phyloP scores from a whole-genome alignment of 2,797 vertebrate genomes.

The Tokudaia muenninki region DNA sequence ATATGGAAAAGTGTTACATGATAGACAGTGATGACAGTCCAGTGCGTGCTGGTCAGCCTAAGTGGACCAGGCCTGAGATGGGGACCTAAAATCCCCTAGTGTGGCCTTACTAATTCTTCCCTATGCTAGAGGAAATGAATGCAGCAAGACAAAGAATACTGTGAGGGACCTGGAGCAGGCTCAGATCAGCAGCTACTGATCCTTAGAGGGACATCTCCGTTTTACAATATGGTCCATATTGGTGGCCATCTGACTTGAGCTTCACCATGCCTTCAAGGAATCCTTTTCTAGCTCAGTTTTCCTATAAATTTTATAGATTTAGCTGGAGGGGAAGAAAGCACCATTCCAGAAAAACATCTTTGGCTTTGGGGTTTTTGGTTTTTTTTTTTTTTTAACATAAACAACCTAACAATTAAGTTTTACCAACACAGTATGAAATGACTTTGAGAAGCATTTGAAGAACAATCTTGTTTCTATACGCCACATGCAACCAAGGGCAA shows the following conservation, averaged over 20 bases:
- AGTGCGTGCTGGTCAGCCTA: not conserved
- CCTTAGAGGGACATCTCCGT: no score
- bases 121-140: not conserved
- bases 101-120: not conserved
- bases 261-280: not conserved
- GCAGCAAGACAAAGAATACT: not conserved
- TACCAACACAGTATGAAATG: not conserved
- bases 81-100: not conserved
- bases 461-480: not conserved
- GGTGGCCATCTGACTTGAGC: not conserved
- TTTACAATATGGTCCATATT: not conserved
- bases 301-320: not conserved
- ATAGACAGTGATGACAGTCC: not conserved
- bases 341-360: not conserved
- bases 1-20: not conserved
- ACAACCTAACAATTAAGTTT: not conserved
- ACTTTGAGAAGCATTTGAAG: not conserved
- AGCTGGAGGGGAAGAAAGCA: not conserved
- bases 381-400: not conserved
- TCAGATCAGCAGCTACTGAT: not conserved
- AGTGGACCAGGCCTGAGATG: not conserved
- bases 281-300: slow-evolving; percentile 17
- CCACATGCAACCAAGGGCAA: not conserved
- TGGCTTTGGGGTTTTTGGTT: not conserved
- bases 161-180: fast-evolving